Base-by-base conservation (phyloP, 2,888 invertebrate genomes). In the Lepidochitona cinerea region DNA sequence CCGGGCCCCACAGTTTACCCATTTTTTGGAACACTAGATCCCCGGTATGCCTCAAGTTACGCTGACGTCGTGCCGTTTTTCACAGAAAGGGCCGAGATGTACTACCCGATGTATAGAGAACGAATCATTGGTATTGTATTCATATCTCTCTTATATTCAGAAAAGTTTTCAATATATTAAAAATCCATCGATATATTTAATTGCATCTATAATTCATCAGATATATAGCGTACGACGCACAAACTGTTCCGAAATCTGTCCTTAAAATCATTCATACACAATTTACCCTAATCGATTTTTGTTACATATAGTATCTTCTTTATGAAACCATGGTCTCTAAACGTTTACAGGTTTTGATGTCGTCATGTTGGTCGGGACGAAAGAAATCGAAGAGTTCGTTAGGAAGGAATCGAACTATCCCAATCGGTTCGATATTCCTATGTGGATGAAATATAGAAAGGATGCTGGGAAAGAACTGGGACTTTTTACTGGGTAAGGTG, bases 401-500 rank as follows among this genome's bases (percentile, higher is more conserved):
- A 14, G 73, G 4, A 37, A 70, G n/a, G 73, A 73, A 33, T 59
- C 70, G 33, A 70, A 70, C n/a, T 70, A 65, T 70, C 73, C 73
- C 9, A 70, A 70, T 26, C 35, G 73, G 32, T 41, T 73, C 26
- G 29, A 33, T 26, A 33, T 73, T n/a, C 49, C 59, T 18, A 32
- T 29, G 3, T 73, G 73, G 73, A 37, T 49, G 29, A 33, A 64
- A 12, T 73, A 70, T 65, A 70, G 73, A 35, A 70, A 73, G 14
- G 49, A 59, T n/a, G n/a, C 53, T 1, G 65, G 52, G 7, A 23
- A 49, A 23, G 2, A 37, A 14, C 36, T 49, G n/a, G 73, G 73
- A n/a, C n/a, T 73, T 12, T 37, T 73, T 29, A 73, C 54, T 41
- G 70, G 70, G 73, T 73, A 49, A 41, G 65, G n/a, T n/a, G n/a